Evolutionary conservation across 2,888 invertebrate genomes (phyloP), one percentile per base, ranked within the genome.

Genomic region (Crioceris asparagi): DNA sequence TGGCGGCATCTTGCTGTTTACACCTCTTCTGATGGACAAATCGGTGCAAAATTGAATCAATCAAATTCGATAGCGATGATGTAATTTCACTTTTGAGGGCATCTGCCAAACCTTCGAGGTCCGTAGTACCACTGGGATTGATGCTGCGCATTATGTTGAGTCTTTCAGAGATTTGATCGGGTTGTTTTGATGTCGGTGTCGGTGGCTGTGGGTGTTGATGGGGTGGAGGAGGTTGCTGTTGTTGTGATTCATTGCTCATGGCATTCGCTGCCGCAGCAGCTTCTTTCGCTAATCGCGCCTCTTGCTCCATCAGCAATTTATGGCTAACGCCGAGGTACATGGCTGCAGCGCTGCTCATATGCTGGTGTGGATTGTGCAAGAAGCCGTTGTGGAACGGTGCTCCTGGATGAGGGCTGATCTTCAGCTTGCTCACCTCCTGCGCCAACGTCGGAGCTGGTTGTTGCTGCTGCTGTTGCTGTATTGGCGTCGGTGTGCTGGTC

Each of bases 11-110:
- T 35, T 77, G 74, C 58, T 85, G 83, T 59, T 85, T 85, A 48
- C 77, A 75, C 48, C 83, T 73, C 44, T 83, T 74, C 62, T 87
- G 86, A 50, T 87, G 85, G 43, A 85, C 78, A 57, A 85, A 90
- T 51, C 86, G 75, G 17, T 84, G 79, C 43, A 93, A 77, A 42
- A 92, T 84, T 14, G 85, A 84, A 63, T 94, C 93, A 49, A 94
- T 84, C 29, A 91, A 70, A 49, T 79, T 83, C 12, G 83, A 79
- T 29, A 94, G 66, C 1, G 86, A 86, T 23, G 84, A 76, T 16
- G 84, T 81, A 48, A 94, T 83, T 69, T 94, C 93, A 35, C 78
- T 79, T 67, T 94, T 94, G 4, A 96, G 72, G 37, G 84, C 79
- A 56, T 91, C 88, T n/a, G 91, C 88, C 34, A 96, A 70, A 36